These are phyloP conservation scores for Troilus luridus DNA, from an alignment of 2,888 invertebrate species.

Conservation along the genomic window DNA sequence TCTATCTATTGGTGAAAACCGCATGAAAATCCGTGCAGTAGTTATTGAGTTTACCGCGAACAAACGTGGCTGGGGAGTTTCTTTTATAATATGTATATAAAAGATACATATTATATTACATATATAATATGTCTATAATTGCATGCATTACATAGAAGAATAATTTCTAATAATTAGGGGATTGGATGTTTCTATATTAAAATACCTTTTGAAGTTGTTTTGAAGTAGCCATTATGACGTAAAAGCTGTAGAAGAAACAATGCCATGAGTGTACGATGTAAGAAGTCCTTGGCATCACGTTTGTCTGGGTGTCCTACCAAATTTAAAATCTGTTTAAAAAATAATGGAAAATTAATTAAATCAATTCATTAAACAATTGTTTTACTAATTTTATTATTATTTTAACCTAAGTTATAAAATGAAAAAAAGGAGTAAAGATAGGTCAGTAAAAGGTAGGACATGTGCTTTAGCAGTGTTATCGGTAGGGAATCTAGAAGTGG, in stretches of 20 bases:
- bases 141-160: too few relatives aligned
- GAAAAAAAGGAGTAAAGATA: too few relatives aligned
- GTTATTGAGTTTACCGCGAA: too few relatives aligned
- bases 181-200: background rate
- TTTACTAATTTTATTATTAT: background rate
- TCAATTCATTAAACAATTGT: background rate
- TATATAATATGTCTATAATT: too few relatives aligned
- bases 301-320: constrained; percentile 45
- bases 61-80: too few relatives aligned
- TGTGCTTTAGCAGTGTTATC: too few relatives aligned
- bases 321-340: constrained; percentile 56
- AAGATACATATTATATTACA: too few relatives aligned
- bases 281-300: constrained; percentile 78
- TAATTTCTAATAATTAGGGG: background rate
- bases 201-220: background rate
- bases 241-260: constrained; percentile 81
- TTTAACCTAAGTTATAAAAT: background rate
- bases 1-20: too few relatives aligned
- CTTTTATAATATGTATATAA: too few relatives aligned
- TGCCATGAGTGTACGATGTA: constrained; percentile 84
- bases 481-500: too few relatives aligned
- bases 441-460: too few relatives aligned
- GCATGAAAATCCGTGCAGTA: too few relatives aligned
- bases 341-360: constrained; percentile 51
- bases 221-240: constrained; percentile 78